Base-by-base conservation (phyloP, 2,888 invertebrate species). In the Diloba caeruleocephala region DNA sequence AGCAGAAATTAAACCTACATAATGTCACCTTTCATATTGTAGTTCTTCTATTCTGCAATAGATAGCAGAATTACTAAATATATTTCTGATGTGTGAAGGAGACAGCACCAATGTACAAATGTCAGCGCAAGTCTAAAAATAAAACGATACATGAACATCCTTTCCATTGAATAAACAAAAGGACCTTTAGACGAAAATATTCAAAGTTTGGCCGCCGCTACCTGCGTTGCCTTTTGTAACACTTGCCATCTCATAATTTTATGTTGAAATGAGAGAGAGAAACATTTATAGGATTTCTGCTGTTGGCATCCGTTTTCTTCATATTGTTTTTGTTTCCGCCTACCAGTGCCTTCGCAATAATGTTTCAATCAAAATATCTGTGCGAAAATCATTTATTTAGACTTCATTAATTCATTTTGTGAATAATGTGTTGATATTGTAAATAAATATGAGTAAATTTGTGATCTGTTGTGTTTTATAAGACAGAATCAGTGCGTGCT, bases 281-380 rank as follows among this genome's bases (percentile, higher is more conserved):
- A 3, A 39, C 6, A 42, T 10, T 17, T 42, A 31, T 21, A 53
- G 50, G 42, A 54, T 63, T 59, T 46, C 44, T 52, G 29, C 42
- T 21, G 10, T 31, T 23, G 10, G 43, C 37, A 29, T 19, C 8
- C 9, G 28, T 19, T 58, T 46, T 48, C 19, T 38, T 45, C 25
- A 42, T 36, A 51, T 8, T 55, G 51, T 71, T 56, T 65, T 57
- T 54, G 46, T 62, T 60, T 44, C 55, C 53, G 54, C 34, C 58
- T 66, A 38, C 5, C 6, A 49, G 71, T 71, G 74, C 71, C 67
- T 70, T 57, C 50, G 45, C 4, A 33, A 21, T 19, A 45, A 31
- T 45, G 32, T 55, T 44, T 10, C 23, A 23, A 37, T 12, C 21
- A 8, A 46, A 58, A 57, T 50, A 51, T 43, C 9, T 9, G 6